Evolutionary conservation across 2,888 invertebrate genomes (phyloP).

Genomic region (Crossocerus cetratus): DNA sequence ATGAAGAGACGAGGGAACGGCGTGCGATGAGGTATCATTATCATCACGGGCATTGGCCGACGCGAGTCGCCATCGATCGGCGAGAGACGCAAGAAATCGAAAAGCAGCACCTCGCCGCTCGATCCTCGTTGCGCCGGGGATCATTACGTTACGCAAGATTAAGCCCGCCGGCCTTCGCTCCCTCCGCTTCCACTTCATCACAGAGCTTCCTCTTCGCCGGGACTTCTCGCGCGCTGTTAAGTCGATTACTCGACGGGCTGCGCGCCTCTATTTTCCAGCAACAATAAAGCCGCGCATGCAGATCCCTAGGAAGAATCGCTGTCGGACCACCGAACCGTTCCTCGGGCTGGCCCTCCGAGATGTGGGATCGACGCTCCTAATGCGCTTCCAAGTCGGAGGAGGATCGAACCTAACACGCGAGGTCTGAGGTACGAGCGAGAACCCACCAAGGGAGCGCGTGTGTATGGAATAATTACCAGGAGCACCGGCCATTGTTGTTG

Average conservation of each 20-base stretch:
- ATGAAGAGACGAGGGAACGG: no score
- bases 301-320: conserved; percentile 49
- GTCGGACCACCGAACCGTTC: conserved; percentile 44
- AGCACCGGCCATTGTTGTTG: conserved; percentile 55
- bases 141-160: conserved; percentile 60
- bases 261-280: conserved; percentile 58
- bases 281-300: conserved; percentile 63
- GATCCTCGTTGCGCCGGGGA: conserved; percentile 19
- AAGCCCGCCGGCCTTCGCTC: conserved; percentile 38
- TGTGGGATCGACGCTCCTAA: conserved; percentile 53
- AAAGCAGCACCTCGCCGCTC: conserved; percentile 27
- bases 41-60: conserved; percentile 34
- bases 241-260: conserved; percentile 57
- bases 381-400: no score
- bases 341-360: conserved; percentile 58
- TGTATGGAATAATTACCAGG: conserved; percentile 57
- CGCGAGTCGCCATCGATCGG: conserved; percentile 47
- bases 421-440: conserved; percentile 12
- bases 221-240: conserved; percentile 41
- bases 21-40: conserved; percentile 41
- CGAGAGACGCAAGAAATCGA: conserved; percentile 41
- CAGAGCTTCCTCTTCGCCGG: background rate
- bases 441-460: conserved; percentile 11
- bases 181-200: background rate
- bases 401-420: background rate